These are phyloP conservation scores for Gasterosteus nipponicus DNA, from an alignment of 2,113 vertebrate species.

Conservation along the genomic window DNA sequence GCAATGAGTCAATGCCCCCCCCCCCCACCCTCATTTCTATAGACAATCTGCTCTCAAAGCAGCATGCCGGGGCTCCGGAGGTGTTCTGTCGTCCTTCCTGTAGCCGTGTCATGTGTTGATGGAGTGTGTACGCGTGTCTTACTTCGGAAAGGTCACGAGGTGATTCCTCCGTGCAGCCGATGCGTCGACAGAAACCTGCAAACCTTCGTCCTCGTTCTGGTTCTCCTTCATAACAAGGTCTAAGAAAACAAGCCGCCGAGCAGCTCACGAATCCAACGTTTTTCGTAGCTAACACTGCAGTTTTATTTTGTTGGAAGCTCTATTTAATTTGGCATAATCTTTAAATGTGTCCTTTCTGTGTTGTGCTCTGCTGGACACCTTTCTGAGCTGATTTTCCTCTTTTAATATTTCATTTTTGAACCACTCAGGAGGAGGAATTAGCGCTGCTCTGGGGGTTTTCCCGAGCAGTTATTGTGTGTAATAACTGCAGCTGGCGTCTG, in stretches of 20 bases:
- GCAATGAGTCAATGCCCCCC: neutral
- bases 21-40: neutral
- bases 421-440: conserved; percentile 17
- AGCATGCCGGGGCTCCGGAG: conserved; percentile 3
- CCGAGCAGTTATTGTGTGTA: neutral
- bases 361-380: neutral
- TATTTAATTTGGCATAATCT: neutral
- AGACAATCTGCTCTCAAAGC: conserved; percentile 18
- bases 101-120: conserved; percentile 1
- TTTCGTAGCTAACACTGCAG: neutral
- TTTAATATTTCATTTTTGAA: conserved; percentile 14
- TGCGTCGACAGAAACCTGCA: neutral
- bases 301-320: neutral
- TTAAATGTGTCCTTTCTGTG: conserved; percentile 8
- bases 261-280: neutral
- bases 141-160: neutral
- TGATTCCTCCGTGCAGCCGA: conserved; percentile 1
- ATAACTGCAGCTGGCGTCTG: neutral
- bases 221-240: neutral
- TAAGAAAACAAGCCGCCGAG: neutral
- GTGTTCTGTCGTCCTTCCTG: neutral
- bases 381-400: neutral
- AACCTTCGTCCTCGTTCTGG: neutral
- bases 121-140: neutral
- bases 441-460: conserved; percentile 1